Conservation (phyloP, 2,797 vertebrate genomes). For the Gadopsis bispinosus region DNA sequence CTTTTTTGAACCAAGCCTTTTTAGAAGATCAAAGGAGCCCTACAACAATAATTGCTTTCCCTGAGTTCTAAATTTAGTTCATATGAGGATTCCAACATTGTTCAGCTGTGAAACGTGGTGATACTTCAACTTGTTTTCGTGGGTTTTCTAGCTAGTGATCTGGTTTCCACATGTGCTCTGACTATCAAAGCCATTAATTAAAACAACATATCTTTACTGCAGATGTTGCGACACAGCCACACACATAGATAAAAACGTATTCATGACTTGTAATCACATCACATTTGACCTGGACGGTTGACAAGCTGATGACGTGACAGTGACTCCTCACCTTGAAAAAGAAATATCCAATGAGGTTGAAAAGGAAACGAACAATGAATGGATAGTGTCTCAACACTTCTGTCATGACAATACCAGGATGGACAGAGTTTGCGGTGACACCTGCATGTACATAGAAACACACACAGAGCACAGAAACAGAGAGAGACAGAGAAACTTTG, state of each 20-base stretch:
- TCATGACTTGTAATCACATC: background rate
- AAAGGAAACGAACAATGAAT: slow-evolving; percentile 53
- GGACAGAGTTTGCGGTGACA: slow-evolving; percentile 87
- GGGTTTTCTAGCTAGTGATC: background rate
- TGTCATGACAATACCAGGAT: slow-evolving; percentile 88
- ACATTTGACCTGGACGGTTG: background rate
- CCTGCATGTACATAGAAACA: slow-evolving; percentile 68
- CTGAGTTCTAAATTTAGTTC: background rate
- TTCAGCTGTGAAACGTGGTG: background rate
- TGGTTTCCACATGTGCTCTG: background rate
- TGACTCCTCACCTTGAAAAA: slow-evolving; percentile 88
- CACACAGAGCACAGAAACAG: slow-evolving; percentile 7
- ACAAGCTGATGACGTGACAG: background rate
- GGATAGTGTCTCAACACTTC: slow-evolving; percentile 84
- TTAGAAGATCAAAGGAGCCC: background rate
- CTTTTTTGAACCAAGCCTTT: background rate
- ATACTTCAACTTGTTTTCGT: background rate
- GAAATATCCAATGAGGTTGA: slow-evolving; percentile 84
- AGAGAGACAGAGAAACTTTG: background rate
- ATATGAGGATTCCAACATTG: no score
- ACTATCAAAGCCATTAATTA: background rate
- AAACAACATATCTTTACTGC: background rate
- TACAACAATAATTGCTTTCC: background rate
- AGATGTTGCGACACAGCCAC: background rate
- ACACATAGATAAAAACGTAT: background rate